phyloP scores from a whole-genome alignment of 2,113 vertebrate genomes.

The Crotophaga sulcirostris region DNA sequence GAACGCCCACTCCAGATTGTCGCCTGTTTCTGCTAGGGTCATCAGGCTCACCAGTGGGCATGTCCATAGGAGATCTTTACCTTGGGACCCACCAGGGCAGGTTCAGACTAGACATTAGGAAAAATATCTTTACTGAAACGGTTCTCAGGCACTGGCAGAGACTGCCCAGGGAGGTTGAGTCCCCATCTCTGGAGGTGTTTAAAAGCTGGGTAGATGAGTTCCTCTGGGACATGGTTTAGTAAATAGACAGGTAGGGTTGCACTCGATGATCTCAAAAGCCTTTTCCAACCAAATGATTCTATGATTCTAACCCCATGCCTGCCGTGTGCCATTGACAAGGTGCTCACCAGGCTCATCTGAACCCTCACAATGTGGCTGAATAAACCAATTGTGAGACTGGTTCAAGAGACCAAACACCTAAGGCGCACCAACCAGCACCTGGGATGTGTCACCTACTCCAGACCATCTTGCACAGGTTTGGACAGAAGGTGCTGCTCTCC shows the following conservation, averaged over 20 bases:
- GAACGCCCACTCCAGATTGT: neutral
- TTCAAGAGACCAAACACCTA: neutral
- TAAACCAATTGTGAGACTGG: neutral
- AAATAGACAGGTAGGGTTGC: too few relatives aligned
- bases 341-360: neutral
- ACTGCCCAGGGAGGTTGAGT: too few relatives aligned
- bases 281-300: too few relatives aligned
- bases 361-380: neutral
- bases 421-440: too few relatives aligned
- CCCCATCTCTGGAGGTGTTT: too few relatives aligned
- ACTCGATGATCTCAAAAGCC: too few relatives aligned
- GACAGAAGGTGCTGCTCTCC: neutral
- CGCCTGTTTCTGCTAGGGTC: neutral
- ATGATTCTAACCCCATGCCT: neutral
- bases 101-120: too few relatives aligned
- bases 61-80: neutral
- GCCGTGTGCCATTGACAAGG: neutral
- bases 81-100: too few relatives aligned
- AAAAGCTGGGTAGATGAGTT: too few relatives aligned
- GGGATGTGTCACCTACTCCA: neutral
- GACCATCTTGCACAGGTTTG: neutral
- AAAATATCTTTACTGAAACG: too few relatives aligned
- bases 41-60: neutral
- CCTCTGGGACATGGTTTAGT: too few relatives aligned
- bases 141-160: too few relatives aligned